phyloP scores from a whole-genome alignment of 2,888 invertebrate species.

The Stenodema calcarata region DNA sequence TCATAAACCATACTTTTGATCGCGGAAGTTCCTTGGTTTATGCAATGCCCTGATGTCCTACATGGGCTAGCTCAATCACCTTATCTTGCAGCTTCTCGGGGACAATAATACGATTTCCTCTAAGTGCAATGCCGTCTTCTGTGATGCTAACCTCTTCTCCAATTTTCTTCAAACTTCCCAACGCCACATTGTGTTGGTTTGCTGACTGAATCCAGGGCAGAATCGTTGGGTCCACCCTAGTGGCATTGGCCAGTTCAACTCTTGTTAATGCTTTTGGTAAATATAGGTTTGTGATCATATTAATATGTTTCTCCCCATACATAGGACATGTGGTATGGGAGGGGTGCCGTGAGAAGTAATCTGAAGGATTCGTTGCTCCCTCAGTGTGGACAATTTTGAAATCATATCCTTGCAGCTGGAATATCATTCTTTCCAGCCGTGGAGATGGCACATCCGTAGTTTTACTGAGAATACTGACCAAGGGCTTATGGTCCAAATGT shows the following conservation, averaged over 20 bases:
- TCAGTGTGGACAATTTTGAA: background rate
- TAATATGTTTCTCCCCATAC: background rate
- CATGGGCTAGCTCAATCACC: too few species aligned
- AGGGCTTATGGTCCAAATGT: background rate
- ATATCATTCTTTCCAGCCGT: background rate
- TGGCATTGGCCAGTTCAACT: background rate
- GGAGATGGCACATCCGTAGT: background rate
- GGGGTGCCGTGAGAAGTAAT: background rate
- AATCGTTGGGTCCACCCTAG: background rate
- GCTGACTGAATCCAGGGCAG: too few species aligned
- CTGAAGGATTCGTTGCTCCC: background rate
- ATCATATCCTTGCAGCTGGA: background rate
- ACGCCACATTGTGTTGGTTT: too few species aligned
- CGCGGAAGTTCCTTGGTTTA: too few species aligned
- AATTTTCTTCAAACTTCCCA: too few species aligned
- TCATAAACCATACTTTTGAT: too few species aligned
- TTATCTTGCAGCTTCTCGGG: too few species aligned
- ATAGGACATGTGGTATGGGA: too few species aligned
- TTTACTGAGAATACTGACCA: background rate
- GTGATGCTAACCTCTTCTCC: too few species aligned
- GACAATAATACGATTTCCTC: too few species aligned
- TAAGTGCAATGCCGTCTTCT: too few species aligned
- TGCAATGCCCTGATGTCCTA: too few species aligned
- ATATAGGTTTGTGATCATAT: background rate
- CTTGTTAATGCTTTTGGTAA: background rate